Evolutionary conservation across 2,113 vertebrate genomes (phyloP).

Genomic region (Chaetorhynchus papuensis): DNA sequence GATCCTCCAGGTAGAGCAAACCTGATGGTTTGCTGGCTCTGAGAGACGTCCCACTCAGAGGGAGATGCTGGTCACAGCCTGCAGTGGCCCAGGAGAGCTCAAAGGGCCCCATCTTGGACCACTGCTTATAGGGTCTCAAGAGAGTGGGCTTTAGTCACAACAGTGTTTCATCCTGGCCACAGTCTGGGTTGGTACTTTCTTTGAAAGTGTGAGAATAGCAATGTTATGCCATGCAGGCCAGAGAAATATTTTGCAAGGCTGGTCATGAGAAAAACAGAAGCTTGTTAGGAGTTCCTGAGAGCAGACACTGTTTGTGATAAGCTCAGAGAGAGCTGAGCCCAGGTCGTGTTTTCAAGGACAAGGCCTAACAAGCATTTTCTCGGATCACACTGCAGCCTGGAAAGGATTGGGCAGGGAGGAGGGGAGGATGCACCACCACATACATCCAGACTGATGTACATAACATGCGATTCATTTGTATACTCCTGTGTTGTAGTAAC

Average conservation of each 20-base stretch:
- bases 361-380: background rate
- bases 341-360: background rate
- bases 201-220: background rate
- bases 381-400: background rate
- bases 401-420: background rate
- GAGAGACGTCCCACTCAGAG: background rate
- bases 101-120: background rate
- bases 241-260: background rate
- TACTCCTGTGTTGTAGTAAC: background rate
- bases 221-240: background rate
- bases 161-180: background rate
- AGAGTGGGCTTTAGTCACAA: background rate
- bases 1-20: background rate
- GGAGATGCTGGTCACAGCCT: background rate
- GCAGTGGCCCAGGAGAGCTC: background rate
- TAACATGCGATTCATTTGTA: background rate
- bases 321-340: background rate
- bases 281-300: background rate
- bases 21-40: background rate
- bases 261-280: background rate
- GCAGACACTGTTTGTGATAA: background rate
- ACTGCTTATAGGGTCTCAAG: fast-evolving
- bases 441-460: background rate
- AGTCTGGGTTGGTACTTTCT: background rate
- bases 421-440: background rate